phyloP scores from a whole-genome alignment of 2,113 vertebrate species.

The Serinus canaria region DNA sequence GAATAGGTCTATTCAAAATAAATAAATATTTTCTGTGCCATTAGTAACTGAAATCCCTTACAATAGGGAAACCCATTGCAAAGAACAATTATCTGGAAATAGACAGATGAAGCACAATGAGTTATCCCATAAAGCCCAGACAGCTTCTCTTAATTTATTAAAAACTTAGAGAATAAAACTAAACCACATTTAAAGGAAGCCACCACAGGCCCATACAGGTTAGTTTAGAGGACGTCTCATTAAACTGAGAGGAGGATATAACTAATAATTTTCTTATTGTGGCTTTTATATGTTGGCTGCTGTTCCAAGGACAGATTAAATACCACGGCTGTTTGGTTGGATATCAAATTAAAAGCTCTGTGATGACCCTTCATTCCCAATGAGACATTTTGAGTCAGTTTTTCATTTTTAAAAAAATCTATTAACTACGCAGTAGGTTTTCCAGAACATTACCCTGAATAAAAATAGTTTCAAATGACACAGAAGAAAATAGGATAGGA shows the following conservation, averaged over 20 bases:
- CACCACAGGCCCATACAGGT: fast-evolving
- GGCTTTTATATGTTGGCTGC: constrained; percentile 5
- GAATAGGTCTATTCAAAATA: not conserved
- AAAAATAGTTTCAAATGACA: not conserved
- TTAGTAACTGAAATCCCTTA: not conserved
- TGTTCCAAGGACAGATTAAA: constrained; percentile 16
- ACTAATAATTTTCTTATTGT: not conserved
- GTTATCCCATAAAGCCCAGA: not conserved
- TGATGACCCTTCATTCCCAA: constrained; percentile 3
- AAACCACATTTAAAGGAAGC: not conserved
- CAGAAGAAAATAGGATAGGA: not conserved
- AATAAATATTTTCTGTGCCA: not conserved
- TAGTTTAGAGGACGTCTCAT: not conserved
- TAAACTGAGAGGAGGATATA: not conserved
- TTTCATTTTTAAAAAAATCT: not conserved
- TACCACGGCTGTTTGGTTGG: not conserved
- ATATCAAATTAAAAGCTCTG: constrained; percentile 29
- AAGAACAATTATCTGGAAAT: not conserved
- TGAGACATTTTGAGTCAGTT: not conserved
- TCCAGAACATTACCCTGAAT: not conserved
- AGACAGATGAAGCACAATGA: not conserved
- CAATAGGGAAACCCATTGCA: not conserved
- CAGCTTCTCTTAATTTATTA: not conserved
- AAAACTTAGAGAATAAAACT: not conserved
- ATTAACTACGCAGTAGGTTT: constrained; percentile 4